A percentile compares a stretch with the other conserved stretches of the same genome.
Conservation (phyloP, 2,797 vertebrate genomes). For the Spheniscus humboldti region DNA sequence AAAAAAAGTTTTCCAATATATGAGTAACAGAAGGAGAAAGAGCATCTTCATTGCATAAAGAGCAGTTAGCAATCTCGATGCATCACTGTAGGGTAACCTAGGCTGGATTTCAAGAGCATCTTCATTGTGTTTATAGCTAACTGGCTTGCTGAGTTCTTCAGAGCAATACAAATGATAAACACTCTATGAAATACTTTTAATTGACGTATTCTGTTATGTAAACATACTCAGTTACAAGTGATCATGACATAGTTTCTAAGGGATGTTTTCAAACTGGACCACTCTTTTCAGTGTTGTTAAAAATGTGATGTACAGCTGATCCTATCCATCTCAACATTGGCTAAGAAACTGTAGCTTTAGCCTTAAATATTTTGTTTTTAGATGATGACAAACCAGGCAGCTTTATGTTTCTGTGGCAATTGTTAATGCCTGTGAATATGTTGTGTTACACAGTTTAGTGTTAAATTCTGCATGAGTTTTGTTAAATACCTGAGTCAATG, state of each 20-base stretch:
- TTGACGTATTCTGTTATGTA: background rate
- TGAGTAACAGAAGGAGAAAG: background rate
- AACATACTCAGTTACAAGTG: background rate
- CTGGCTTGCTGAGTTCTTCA: background rate
- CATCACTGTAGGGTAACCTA: fast-evolving
- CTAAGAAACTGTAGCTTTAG: background rate
- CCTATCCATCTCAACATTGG: background rate
- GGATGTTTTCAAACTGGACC: background rate
- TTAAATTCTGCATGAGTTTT: background rate
- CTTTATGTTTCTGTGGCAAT: background rate
- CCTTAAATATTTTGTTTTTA: background rate
- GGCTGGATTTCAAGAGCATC: background rate
- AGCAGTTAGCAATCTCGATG: background rate
- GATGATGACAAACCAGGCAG: background rate
- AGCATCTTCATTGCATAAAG: fast-evolving
- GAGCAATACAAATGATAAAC: background rate
- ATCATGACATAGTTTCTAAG: background rate
- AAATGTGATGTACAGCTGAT: background rate
- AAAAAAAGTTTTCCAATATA: background rate
- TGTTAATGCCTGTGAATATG: background rate
- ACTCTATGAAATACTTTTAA: background rate
- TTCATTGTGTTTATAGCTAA: background rate
- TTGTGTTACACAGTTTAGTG: background rate
- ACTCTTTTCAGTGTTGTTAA: background rate
- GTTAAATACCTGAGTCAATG: background rate